Conservation (phyloP, 2,113 vertebrate genomes). For the Zapornia atra region DNA sequence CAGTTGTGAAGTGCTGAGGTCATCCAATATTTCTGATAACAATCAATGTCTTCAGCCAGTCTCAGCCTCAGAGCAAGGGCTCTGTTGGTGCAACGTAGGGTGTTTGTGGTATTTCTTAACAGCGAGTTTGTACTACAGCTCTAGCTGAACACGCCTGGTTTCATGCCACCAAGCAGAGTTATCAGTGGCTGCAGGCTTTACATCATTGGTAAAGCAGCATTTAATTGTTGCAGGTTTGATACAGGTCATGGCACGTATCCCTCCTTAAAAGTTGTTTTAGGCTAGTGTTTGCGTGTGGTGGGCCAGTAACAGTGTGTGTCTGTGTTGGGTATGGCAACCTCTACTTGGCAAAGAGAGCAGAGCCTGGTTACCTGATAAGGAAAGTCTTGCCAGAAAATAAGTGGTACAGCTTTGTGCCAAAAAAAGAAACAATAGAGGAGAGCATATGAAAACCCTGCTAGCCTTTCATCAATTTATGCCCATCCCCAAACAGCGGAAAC, state of each 20-base stretch:
- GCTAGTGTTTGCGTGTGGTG: background rate
- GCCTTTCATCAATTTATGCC: background rate
- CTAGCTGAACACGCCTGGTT: background rate
- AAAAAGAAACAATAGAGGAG: background rate
- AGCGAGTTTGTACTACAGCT: background rate
- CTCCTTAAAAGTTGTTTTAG: background rate
- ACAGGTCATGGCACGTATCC: background rate
- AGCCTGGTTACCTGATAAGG: background rate
- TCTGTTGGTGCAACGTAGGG: background rate
- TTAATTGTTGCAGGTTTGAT: background rate
- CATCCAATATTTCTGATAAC: background rate
- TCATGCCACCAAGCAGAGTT: background rate
- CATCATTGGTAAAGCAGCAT: background rate
- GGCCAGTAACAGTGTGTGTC: background rate
- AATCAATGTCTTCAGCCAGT: background rate
- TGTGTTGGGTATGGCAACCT: background rate
- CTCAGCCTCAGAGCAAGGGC: background rate
- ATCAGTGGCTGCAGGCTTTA: background rate
- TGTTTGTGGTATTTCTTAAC: background rate
- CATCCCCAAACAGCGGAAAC: background rate
- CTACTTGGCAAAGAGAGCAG: background rate
- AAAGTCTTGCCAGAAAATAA: background rate
- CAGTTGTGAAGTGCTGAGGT: background rate
- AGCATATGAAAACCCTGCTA: background rate
- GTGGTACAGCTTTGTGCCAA: background rate